Evolutionary conservation across 2,888 invertebrate species (phyloP), one percentile per base, ranked within the genome.

Genomic region (Invenusta paracnida): DNA sequence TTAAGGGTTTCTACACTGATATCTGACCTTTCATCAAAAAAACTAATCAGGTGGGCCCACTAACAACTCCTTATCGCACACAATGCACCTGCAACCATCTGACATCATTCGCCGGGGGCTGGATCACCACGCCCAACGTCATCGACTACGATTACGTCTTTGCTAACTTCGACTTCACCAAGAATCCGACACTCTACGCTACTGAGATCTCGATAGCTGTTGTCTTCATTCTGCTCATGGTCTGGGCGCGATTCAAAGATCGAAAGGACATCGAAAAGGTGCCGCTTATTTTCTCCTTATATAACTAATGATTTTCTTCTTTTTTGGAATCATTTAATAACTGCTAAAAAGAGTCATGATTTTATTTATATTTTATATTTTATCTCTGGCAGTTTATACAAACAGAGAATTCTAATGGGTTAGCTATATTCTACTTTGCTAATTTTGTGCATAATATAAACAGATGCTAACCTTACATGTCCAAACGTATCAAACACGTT

Each of bases 141-240:
- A 91, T 93, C 13, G 91, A 93, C 89, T 93, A 92, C 89, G 89
- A 90, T 87, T 92, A 91, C 87, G 92, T 93, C 2, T 92, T 92
- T 86, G 89, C 90, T 30, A 91, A 93, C 88, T 89, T 90, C 25
- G 91, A 90, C 86, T 92, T 93, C 89, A 88, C 88, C 66, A 90
- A 91, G 87, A 93, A 93, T 88, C 90, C 92, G 0, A 92, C 92
- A 0, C 90, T 93, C 66, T 93, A 92, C 89, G 88, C 91, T 48
- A 92, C 92, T 0, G 89, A 92, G 86, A 92, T 93, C 28, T 88
- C 92, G 23, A 89, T 91, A 0, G 87, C 89, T 2, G 88, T 90
- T 1, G 48, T 91, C 29, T 92, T 91, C 88, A 88, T 92, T 11
- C 0, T 91, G 0, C 88, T 91, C 25, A 89, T 91, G 29, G 89